Base-by-base conservation (phyloP, 1,140 invertebrate species). In the Cyrtorhinus lividipennis region DNA sequence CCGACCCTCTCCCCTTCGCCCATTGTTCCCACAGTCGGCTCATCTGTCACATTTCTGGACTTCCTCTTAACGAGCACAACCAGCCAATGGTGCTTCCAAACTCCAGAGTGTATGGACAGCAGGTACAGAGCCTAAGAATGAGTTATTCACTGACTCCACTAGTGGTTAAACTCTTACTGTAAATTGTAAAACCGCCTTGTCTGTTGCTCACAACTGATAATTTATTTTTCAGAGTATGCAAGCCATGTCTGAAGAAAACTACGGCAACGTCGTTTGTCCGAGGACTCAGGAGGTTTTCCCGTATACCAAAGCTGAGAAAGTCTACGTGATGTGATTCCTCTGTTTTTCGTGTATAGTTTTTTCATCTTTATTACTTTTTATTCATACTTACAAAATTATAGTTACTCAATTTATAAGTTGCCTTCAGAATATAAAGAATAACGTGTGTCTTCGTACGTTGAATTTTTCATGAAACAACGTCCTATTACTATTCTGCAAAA, bases 31-130 rank as follows among this genome's bases (percentile, higher is more conserved):
- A 98, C 73, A 93, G 92, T 64, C 83, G 90, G 46, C 79, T 99
- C 1, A 89, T 98, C 66, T 96, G 92, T 72, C 83, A 87, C 67
- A 88, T 97, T 65, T 92, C 90, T 59, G 90, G 92, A 3, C 80
- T 88, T 67, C 86, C 91, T n/a, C 78, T 99, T 56, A 96, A 98
- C 77, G 95, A 98, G 75, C 85, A 98, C 74, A 98, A 99, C 76
- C 90, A 88, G 66, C 95, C 96, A 0, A 90, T 98, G 85, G 94
- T 96, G 85, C 80, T 98, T 73, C 95, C 96, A 45, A 98, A 98
- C 79, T 95, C 95, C 62, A 88, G 93, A 75, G 92, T 98, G 58
- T 98, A 97, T 76, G 95, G 95, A n/a, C 89, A 92, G 76, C 83
- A 90, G 80, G 92, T 92, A 74, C 77, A 72, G n/a, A n/a, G n/a